Evolutionary conservation across 2,113 vertebrate genomes (phyloP), one percentile per base, ranked within the genome.

Genomic region (Podocnemis expansa): DNA sequence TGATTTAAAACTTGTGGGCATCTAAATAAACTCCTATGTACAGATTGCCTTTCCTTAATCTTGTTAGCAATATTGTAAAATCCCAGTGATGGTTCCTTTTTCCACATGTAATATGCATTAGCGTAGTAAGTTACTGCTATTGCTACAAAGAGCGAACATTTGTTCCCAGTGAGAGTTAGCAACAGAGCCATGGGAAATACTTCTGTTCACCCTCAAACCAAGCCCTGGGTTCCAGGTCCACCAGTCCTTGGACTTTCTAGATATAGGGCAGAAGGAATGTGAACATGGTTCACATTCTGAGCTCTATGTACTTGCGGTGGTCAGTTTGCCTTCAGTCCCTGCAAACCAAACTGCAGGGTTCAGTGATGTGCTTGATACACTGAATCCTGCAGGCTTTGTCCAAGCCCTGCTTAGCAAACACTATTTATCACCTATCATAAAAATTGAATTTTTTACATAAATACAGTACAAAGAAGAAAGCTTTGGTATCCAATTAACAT

Each of bases 21-120:
- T 97, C 97, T 90, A 95, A 97, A 97, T 97, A 97, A 97, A 97
- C 93, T 97, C 96, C 96, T 95, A 63, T 97, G 91, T 97, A 97
- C 95, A 97, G 93, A 94, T 93, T 88, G 89, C 86, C 88, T 95
- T 96, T 80, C 84, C 16, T 93, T 84, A 89, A n/a, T 93, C 93
- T 97, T 96, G 90, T 95, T 95, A 80, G 60, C 63, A 58, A 92
- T 67, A 38, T 41, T 90, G 38, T 84, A 19, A 83, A 81, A 24
- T 52, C 2, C 76, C 52, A 3, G 47, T 54, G 60, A 8, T 16
- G 79, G 47, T 60, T 84, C 82, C 47, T 41, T 78, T 95, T 94
- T 92, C 58, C 91, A 75, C 82, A 25, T 80, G 4, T 78, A 38
- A 70, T 22, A 41, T 41, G 41, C 41, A 75, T 75, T 75, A 75